Conservation (phyloP, 2,113 vertebrate genomes). For the Puntigrus tetrazona region DNA sequence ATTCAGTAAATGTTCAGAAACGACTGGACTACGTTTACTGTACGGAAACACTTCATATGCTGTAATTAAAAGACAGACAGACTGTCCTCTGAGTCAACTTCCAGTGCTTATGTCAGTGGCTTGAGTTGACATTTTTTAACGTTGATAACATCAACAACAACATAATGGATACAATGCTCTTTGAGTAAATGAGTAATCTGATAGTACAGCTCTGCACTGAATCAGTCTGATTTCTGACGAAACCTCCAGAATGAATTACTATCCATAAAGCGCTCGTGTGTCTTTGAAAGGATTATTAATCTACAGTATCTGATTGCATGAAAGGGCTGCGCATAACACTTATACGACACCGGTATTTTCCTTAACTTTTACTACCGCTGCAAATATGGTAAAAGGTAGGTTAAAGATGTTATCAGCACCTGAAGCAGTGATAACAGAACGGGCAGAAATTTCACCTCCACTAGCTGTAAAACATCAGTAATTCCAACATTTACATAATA, state of each 20-base stretch:
- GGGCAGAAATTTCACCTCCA: neutral
- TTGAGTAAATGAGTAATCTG: constrained; percentile 32
- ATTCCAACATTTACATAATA: neutral
- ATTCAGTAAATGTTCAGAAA: neutral
- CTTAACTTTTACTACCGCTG: neutral
- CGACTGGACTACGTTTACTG: neutral
- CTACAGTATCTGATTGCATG: neutral
- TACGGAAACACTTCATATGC: neutral
- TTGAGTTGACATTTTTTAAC: neutral
- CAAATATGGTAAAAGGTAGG: neutral
- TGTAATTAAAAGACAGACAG: neutral
- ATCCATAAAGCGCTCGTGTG: neutral
- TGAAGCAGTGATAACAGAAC: neutral
- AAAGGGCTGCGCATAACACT: neutral
- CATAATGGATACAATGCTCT: neutral
- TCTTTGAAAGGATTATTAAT: constrained; percentile 24
- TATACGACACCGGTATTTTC: neutral
- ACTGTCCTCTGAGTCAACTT: neutral
- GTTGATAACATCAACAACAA: constrained; percentile 30
- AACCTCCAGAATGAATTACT: constrained; percentile 19
- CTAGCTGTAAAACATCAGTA: neutral
- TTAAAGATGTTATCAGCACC: neutral
- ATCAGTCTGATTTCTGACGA: neutral
- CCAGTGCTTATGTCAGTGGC: neutral
- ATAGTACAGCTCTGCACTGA: neutral